Conservation (phyloP, 2,797 vertebrate species). For the Petrocephalus sullivani region DNA sequence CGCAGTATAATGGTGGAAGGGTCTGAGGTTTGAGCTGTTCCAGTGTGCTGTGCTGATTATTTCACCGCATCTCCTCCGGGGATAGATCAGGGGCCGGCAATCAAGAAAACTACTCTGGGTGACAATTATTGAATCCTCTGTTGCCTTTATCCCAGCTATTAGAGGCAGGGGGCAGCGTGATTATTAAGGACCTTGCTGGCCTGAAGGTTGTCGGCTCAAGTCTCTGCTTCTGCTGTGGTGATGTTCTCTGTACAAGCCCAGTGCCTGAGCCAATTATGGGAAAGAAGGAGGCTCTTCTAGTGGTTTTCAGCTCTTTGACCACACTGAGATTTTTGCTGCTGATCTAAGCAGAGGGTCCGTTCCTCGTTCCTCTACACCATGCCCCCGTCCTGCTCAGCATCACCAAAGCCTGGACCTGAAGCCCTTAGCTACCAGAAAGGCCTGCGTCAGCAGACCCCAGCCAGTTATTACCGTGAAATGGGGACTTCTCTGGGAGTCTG, state of each 20-base stretch:
- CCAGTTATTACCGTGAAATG: background rate
- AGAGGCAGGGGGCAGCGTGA: background rate
- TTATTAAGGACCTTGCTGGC: background rate
- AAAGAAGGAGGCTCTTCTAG: background rate
- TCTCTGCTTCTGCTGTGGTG: background rate
- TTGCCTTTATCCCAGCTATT: background rate
- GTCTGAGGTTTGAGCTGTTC: background rate
- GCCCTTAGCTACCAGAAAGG: background rate
- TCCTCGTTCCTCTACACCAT: background rate
- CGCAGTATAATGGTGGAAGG: background rate
- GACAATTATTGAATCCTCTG: background rate
- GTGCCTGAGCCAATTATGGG: background rate
- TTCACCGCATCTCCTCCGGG: background rate
- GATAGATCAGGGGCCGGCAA: background rate
- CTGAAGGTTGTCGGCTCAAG: background rate
- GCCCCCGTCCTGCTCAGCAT: background rate
- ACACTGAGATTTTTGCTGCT: background rate
- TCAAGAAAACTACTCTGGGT: background rate
- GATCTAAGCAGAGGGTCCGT: background rate
- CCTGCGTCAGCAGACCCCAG: background rate
- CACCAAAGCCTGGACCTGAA: background rate
- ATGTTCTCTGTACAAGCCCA: background rate
- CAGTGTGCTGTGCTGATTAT: slow-evolving; percentile 14
- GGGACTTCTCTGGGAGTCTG: background rate
- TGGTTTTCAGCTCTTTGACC: background rate